Conservation (phyloP, 2,113 vertebrate genomes). For the Cyanoderma ruficeps region DNA sequence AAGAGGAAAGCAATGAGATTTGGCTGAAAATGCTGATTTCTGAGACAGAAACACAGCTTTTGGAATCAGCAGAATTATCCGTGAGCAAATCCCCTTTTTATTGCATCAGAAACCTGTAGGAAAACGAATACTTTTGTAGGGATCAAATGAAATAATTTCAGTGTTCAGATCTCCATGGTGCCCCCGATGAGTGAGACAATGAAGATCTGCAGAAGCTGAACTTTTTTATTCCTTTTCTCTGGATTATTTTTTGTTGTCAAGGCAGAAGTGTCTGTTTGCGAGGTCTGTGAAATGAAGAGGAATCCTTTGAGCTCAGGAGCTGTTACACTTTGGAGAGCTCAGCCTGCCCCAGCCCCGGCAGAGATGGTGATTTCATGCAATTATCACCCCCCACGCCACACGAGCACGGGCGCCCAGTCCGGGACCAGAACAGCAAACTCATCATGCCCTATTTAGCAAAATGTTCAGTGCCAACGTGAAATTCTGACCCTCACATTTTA, state of each 20-base stretch:
- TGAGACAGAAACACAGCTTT: neutral
- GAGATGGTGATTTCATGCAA: conserved; percentile 12
- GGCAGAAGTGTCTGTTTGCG: neutral
- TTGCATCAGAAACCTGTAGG: neutral
- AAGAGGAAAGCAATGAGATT: neutral
- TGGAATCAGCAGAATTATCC: neutral
- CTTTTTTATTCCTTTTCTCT: neutral
- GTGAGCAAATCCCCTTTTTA: neutral
- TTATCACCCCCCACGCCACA: neutral
- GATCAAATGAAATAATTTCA: neutral
- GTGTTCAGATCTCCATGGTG: neutral
- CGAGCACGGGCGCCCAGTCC: neutral
- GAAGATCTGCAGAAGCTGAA: neutral
- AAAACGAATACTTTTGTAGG: neutral
- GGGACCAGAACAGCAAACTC: conserved; percentile 21
- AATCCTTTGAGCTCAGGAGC: neutral
- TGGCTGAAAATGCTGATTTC: neutral
- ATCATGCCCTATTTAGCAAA: conserved; percentile 51
- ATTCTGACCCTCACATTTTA: conserved; percentile 55
- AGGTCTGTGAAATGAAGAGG: neutral
- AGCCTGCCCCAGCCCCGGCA: neutral
- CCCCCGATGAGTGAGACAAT: neutral
- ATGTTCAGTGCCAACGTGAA: neutral
- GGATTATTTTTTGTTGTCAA: neutral
- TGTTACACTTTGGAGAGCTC: neutral